phyloP scores from a whole-genome alignment of 30 jellyfish, hydroid and myxozoan genomes.

The Hydractinia symbiolongicarpus region DNA sequence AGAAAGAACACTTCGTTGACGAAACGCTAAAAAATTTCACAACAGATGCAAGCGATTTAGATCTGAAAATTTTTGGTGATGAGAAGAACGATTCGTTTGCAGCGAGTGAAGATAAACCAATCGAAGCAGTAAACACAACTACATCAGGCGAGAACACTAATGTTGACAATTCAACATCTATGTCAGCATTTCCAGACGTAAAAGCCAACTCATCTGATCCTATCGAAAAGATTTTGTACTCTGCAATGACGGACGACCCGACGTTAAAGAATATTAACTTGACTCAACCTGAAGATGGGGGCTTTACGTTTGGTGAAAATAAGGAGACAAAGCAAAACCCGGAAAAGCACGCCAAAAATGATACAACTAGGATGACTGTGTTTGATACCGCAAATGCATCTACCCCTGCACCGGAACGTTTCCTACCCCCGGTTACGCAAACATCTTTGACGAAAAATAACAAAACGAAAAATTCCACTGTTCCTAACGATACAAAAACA shows the following conservation, averaged over 20 bases:
- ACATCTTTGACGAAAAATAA: no score
- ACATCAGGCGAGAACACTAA: background rate
- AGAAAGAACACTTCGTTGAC: background rate
- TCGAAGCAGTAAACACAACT: no score
- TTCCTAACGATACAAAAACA: background rate
- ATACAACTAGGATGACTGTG: no score
- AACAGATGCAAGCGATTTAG: constrained; percentile 2
- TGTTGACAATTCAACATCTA: background rate
- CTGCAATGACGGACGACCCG: constrained; percentile 8
- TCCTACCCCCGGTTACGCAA: no score
- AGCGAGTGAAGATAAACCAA: no score
- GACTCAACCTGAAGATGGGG: constrained; percentile 4
- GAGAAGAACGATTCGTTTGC: background rate
- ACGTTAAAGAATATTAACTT: background rate
- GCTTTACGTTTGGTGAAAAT: background rate
- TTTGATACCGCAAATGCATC: no score
- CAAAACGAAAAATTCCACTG: no score
- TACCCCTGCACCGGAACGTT: no score
- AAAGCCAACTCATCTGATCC: background rate
- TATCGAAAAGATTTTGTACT: background rate
- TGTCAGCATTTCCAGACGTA: background rate
- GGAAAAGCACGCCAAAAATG: no score
- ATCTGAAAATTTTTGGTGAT: constrained; percentile 3
- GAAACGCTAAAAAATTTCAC: constrained; percentile 11
- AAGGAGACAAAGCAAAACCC: background rate